phyloP scores from a whole-genome alignment of 92 coral and sea anemone species.

The Porites lobata region DNA sequence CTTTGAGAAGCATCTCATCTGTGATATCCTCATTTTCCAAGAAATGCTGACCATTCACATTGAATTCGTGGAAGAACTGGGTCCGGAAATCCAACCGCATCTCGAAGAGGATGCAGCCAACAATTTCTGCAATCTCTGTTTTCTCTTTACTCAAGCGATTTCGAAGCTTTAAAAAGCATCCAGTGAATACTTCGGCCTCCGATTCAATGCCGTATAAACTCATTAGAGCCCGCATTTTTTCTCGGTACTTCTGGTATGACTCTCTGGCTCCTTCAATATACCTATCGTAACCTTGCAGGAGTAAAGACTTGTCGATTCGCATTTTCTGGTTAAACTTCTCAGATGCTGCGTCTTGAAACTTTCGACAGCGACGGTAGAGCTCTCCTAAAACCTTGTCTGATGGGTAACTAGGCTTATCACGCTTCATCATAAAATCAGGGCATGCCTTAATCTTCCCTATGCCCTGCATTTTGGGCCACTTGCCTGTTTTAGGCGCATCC shows the following conservation, averaged over 20 bases:
- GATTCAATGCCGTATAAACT: conserved; percentile 86
- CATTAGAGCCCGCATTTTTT: conserved; percentile 77
- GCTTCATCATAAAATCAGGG: conserved; percentile 98
- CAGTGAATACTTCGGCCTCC: conserved; percentile 91
- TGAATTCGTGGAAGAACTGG: conserved; percentile 85
- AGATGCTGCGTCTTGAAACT: conserved; percentile 66
- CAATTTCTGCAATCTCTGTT: conserved; percentile 85
- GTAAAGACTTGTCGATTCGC: conserved; percentile 70
- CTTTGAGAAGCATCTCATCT: conserved; percentile 80
- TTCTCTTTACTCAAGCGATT: conserved; percentile 90
- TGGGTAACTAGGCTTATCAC: conserved; percentile 80
- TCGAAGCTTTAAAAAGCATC: conserved; percentile 88
- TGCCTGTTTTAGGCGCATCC: conserved; percentile 97
- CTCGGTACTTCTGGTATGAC: conserved; percentile 80
- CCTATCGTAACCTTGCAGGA: conserved; percentile 73
- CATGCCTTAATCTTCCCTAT: conserved; percentile 12
- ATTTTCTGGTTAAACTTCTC: conserved; percentile 61
- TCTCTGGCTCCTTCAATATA: conserved; percentile 68
- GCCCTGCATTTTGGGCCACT: conserved; percentile 65
- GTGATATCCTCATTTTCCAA: conserved; percentile 29
- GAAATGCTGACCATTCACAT: conserved; percentile 56
- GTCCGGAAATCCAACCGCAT: conserved; percentile 72
- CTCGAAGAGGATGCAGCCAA: conserved; percentile 59
- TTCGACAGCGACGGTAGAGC: conserved; percentile 89
- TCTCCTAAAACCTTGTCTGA: conserved; percentile 90